Evolutionary conservation across 92 coral and sea anemone genomes (phyloP).

Genomic region (Chrysogorgia sp.): DNA sequence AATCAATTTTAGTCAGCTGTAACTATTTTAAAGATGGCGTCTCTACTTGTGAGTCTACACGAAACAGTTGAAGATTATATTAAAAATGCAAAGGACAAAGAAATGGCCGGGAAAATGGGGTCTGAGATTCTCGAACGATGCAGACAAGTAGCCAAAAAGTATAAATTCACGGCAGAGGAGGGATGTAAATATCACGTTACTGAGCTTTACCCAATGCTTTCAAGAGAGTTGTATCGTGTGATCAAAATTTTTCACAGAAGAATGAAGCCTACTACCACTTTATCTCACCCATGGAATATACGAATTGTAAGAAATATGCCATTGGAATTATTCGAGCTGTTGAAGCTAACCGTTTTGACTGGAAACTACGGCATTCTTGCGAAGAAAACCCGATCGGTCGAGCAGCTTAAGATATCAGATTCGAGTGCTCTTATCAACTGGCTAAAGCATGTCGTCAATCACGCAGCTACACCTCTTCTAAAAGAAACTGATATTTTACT

Average conservation of each 20-base stretch:
- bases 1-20: constrained; percentile 33
- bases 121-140: constrained; percentile 18
- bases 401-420: not conserved
- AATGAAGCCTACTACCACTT: not conserved
- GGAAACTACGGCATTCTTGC: constrained; percentile 2
- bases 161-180: constrained; percentile 6
- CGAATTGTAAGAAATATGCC: not conserved
- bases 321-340: not conserved
- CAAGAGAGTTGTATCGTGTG: constrained; percentile 16
- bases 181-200: constrained; percentile 10
- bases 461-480: not conserved
- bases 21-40: constrained; percentile 32
- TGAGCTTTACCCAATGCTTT: constrained; percentile 28
- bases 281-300: constrained; percentile 5
- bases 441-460: constrained; percentile 1
- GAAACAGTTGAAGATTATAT: constrained; percentile 22
- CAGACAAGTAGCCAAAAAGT: constrained; percentile 26
- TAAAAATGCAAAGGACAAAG: constrained; percentile 24
- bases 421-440: not conserved
- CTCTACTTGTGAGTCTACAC: constrained; percentile 25
- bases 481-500: constrained; percentile 11
- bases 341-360: constrained; percentile 3
- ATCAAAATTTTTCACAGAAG: not conserved
- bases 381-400: not conserved
- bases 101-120: constrained; percentile 33